These are phyloP conservation scores for Parotia lawesii DNA, from an alignment of 2,113 vertebrate genomes.

Conservation along the genomic window DNA sequence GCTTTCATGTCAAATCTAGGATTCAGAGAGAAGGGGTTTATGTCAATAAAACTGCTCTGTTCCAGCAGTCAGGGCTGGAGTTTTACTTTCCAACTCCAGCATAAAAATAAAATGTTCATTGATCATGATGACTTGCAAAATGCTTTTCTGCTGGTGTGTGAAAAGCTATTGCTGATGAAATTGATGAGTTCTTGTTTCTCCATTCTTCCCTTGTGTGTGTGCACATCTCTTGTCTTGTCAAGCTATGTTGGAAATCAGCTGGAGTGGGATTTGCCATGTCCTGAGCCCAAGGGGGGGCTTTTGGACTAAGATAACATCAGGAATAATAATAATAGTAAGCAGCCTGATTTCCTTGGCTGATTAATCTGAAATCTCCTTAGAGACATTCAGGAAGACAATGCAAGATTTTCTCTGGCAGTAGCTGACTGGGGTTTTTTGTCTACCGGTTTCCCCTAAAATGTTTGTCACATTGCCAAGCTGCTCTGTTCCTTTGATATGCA, in stretches of 20 bases:
- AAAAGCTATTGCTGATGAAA: neutral
- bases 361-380: constrained; percentile 2
- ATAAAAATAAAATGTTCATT: neutral
- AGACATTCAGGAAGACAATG: neutral
- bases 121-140: neutral
- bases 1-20: neutral
- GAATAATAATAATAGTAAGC: neutral
- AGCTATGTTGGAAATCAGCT: neutral
- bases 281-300: neutral
- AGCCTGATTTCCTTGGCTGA: neutral
- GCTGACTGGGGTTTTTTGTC: neutral
- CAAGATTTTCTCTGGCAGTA: neutral
- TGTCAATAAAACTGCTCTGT: neutral
- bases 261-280: neutral
- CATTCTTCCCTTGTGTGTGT: neutral
- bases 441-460: neutral
- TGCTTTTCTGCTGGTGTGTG: neutral
- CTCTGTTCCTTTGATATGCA: neutral
- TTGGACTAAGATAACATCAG: neutral
- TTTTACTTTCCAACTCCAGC: neutral
- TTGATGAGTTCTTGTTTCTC: neutral
- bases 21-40: neutral
- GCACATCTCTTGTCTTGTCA: neutral
- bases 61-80: neutral
- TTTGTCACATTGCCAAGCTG: neutral